Evolutionary conservation across 2,113 vertebrate species (phyloP).

Genomic region (Corythornis vintsioides): DNA sequence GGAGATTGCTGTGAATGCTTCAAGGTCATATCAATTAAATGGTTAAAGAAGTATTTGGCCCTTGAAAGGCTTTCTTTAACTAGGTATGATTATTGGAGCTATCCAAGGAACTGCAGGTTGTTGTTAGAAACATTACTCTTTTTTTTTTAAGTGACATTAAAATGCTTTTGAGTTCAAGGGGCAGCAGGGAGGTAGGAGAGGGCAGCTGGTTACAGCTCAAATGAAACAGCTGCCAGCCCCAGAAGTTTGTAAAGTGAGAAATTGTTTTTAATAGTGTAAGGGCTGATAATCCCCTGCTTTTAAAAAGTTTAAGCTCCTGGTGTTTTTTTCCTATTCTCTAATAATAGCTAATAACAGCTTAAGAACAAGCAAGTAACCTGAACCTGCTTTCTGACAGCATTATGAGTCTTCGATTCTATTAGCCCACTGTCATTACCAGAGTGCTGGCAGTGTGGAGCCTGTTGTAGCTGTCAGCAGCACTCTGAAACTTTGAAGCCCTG

Average conservation of each 20-base stretch:
- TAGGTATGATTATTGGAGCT: slow-evolving; percentile 56
- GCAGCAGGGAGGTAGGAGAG: slow-evolving; percentile 54
- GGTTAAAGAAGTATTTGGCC: slow-evolving; percentile 68
- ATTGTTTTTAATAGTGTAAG: slow-evolving; percentile 70
- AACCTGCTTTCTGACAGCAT: slow-evolving; percentile 57
- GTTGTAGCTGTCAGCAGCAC: slow-evolving; percentile 58
- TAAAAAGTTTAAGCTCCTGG: slow-evolving; percentile 58
- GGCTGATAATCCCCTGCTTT: slow-evolving; percentile 69
- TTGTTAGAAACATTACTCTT: slow-evolving; percentile 62
- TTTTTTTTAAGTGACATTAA: slow-evolving; percentile 58
- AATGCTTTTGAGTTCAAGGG: slow-evolving; percentile 73
- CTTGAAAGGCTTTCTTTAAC: slow-evolving; percentile 61
- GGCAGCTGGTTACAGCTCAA: slow-evolving; percentile 65
- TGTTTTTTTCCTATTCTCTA: slow-evolving; percentile 47
- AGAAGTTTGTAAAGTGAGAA: slow-evolving; percentile 66
- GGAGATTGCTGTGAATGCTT: slow-evolving; percentile 70
- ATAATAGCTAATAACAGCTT: slow-evolving; percentile 70
- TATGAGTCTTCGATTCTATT: slow-evolving; percentile 64
- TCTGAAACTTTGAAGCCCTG: slow-evolving; percentile 50
- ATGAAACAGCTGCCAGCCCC: slow-evolving; percentile 69
- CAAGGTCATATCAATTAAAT: slow-evolving; percentile 78
- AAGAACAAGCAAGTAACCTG: slow-evolving; percentile 56
- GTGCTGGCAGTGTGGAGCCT: slow-evolving; percentile 49
- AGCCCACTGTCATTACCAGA: slow-evolving; percentile 62
- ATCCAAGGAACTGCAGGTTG: slow-evolving; percentile 46